A percentile compares a stretch with the other conserved stretches of the same genome.
Conservation (phyloP, 1,140 invertebrate species). For the Solenopsis invicta region DNA sequence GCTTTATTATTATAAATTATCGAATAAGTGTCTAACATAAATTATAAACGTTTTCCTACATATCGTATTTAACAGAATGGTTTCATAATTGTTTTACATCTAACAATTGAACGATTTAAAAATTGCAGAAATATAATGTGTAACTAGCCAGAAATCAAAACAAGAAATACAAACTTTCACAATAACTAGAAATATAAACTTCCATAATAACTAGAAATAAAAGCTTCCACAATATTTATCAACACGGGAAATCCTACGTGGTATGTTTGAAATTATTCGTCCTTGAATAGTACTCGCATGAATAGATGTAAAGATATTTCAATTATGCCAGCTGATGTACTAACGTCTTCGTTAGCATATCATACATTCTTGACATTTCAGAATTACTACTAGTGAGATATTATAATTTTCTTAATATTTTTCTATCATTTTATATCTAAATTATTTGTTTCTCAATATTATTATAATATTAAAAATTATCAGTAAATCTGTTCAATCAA, state of each 20-base stretch:
- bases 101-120: neutral
- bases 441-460: no score
- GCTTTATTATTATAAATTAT: slow-evolving; percentile 14
- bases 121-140: neutral
- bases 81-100: neutral
- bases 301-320: no score
- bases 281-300: neutral
- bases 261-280: neutral
- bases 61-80: neutral
- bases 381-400: no score
- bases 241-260: neutral
- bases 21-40: neutral
- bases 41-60: neutral
- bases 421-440: no score
- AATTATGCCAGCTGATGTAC: neutral
- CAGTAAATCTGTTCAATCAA: no score
- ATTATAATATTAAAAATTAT: no score
- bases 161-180: neutral
- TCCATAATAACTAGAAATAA: neutral
- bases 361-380: no score
- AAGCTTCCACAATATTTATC: neutral
- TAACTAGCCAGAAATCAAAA: neutral
- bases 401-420: no score
- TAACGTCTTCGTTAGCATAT: slow-evolving; percentile 4
- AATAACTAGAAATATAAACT: no score